Percentiles rank a stretch among this genome's conserved stretches.
Evolutionary conservation across 2,113 vertebrate species (phyloP).

Genomic region (Psettodes erumei): DNA sequence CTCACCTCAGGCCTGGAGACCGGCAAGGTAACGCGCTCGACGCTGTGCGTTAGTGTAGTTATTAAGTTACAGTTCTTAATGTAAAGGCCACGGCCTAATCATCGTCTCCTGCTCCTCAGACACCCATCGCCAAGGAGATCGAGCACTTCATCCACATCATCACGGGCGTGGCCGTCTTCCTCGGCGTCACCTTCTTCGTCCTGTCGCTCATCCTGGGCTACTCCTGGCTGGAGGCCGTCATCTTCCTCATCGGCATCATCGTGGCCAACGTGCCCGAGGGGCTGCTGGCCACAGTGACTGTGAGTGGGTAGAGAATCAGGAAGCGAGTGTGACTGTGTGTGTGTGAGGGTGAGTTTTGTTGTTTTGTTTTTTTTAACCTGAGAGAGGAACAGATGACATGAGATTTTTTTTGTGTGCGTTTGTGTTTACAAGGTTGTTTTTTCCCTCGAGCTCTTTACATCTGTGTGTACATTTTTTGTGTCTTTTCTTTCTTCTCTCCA

Average conservation of each 20-base stretch:
- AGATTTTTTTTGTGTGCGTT: background rate
- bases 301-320: conserved; percentile 72
- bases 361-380: background rate
- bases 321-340: conserved; percentile 2
- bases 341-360: background rate
- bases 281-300: conserved; percentile 92
- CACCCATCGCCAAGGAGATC: conserved; percentile 92
- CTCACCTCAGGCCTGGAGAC: conserved; percentile 91
- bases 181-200: conserved; percentile 89
- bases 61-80: background rate
- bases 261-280: conserved; percentile 94
- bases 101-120: conserved; percentile 68
- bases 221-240: conserved; percentile 91
- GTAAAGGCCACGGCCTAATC: background rate
- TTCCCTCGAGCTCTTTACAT: no score
- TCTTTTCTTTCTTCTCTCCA: background rate
- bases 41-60: background rate
- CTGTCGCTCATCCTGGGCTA: conserved; percentile 89
- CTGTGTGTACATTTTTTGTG: no score
- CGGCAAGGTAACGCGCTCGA: conserved; percentile 83
- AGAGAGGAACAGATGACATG: background rate
- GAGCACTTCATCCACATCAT: conserved; percentile 95
- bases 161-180: conserved; percentile 92
- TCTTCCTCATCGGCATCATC: conserved; percentile 95
- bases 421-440: background rate